These are phyloP conservation scores for Hyperopisus bebe DNA, from an alignment of 2,113 vertebrate species.

Conservation along the genomic window DNA sequence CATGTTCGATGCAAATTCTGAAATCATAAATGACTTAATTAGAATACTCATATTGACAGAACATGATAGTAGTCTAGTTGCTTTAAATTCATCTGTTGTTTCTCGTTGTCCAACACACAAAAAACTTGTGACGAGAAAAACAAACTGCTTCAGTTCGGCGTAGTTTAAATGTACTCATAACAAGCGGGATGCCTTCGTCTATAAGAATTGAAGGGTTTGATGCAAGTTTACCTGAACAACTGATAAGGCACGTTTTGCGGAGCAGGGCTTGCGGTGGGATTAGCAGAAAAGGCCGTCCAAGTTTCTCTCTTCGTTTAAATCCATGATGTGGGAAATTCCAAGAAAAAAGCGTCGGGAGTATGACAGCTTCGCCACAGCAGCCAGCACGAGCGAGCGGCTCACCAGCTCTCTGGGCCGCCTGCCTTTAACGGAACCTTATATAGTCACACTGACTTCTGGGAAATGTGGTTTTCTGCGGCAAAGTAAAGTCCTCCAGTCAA, in stretches of 20 bases:
- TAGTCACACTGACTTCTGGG: conserved; percentile 33
- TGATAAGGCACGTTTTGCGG: conserved; percentile 28
- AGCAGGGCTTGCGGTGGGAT: conserved; percentile 25
- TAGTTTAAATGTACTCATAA: background rate
- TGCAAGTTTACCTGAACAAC: conserved; percentile 54
- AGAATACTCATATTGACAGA: background rate
- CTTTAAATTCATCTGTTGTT: background rate
- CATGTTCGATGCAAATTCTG: background rate
- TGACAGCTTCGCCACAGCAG: conserved; percentile 34
- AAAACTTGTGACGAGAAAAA: background rate
- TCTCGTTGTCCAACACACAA: background rate
- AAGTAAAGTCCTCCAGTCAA: background rate
- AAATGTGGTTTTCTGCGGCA: background rate
- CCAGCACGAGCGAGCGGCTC: conserved; percentile 1
- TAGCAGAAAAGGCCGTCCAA: conserved; percentile 38
- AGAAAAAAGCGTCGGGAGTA: background rate
- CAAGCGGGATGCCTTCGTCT: conserved; percentile 26
- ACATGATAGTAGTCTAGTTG: background rate
- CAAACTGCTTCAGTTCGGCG: background rate
- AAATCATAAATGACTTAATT: background rate
- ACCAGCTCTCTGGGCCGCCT: conserved; percentile 32
- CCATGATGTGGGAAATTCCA: conserved; percentile 12
- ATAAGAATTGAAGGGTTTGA: conserved; percentile 33
- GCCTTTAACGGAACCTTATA: conserved; percentile 27
- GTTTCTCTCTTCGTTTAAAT: conserved; percentile 25